Evolutionary conservation across 1,140 invertebrate species (phyloP), one percentile per base, ranked within the genome.

Genomic region (Pygmarrhopalites habei): DNA sequence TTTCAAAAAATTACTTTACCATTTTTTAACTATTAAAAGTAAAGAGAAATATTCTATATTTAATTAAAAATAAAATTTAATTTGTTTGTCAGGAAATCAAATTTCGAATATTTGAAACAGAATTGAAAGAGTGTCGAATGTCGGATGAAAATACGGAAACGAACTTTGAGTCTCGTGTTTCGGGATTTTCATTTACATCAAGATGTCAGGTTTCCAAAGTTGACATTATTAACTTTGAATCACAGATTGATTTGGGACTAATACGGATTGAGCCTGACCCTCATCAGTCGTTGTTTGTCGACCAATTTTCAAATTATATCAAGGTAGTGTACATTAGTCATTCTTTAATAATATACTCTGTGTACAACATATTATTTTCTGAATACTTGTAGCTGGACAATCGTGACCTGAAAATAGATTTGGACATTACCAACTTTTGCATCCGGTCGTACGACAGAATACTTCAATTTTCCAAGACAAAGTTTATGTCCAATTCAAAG

Each of bases 281-380:
- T 17, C 44, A 67, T 55, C 69, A 71, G 59, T 63, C 47, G 28
- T 59, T 71, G 23, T 71, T 62, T n/a, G 61, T 71, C 5, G 69
- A 71, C 35, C 69, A 71, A 26, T 71, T 71, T 29, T 67, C 69
- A 17, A 71, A 71, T 56, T 71, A 71, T 35, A 63, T 71, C 23
- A 71, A 66, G 17, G 69, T 71, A 62, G 39, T 39, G n/a, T n/a
- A n/a, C n/a, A n/a, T n/a, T n/a, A n/a, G n/a, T n/a, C n/a, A n/a
- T n/a, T n/a, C n/a, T n/a, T n/a, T n/a, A n/a, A n/a, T n/a, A n/a
- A n/a, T n/a, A n/a, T n/a, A n/a, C n/a, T n/a, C n/a, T n/a, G n/a
- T n/a, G n/a, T n/a, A n/a, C n/a, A n/a, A n/a, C n/a, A n/a, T n/a
- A n/a, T n/a, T 58, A 47, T 46, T 60, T 55, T 53, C 29, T 5